phyloP scores from a whole-genome alignment of 2,888 invertebrate genomes.

The Mesorhabditis belari region DNA sequence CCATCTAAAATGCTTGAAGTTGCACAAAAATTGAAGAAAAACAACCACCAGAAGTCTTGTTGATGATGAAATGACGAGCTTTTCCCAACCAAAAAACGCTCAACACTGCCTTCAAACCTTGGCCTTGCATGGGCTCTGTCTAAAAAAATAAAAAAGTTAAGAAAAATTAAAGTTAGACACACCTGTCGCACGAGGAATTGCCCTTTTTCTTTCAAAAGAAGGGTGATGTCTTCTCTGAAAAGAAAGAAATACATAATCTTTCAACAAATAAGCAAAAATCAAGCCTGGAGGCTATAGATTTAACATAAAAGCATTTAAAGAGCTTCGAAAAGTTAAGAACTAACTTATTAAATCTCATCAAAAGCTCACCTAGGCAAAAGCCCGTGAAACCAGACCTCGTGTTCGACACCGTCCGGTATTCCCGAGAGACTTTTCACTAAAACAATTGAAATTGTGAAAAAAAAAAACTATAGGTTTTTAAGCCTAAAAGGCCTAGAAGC shows the following conservation, averaged over 20 bases:
- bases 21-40: too few species aligned
- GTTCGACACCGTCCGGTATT: background rate
- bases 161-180: background rate
- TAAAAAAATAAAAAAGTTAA: background rate
- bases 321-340: background rate
- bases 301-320: too few species aligned
- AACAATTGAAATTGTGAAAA: background rate
- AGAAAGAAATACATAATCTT: background rate
- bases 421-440: background rate
- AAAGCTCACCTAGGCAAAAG: background rate
- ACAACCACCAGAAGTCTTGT: slow-evolving; percentile 8
- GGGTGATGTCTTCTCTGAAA: background rate
- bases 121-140: background rate
- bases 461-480: too few species aligned
- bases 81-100: slow-evolving; percentile 29
- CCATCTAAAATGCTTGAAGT: background rate
- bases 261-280: too few species aligned
- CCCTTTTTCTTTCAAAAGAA: background rate
- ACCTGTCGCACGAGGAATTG: background rate
- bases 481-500: too few species aligned
- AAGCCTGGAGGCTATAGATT: too few species aligned
- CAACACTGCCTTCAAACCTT: slow-evolving; percentile 19
- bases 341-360: background rate
- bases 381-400: background rate
- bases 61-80: slow-evolving; percentile 23